These are phyloP conservation scores for Agapornis canus DNA, from an alignment of 2,797 vertebrate genomes.

Conservation along the genomic window DNA sequence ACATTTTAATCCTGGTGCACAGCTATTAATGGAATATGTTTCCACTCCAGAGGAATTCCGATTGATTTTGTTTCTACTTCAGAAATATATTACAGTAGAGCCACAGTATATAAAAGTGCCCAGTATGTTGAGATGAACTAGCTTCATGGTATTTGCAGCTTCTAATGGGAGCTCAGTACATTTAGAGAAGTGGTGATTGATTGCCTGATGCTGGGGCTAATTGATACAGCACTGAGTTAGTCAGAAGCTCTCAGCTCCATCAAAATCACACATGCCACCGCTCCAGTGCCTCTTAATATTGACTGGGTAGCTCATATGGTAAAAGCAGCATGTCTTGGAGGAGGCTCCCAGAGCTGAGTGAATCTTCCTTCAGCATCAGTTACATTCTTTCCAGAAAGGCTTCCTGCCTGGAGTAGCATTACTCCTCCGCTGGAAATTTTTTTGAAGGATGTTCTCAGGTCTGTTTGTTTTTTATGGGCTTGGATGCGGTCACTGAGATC, in stretches of 20 bases:
- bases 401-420: slow-evolving; percentile 51
- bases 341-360: slow-evolving; percentile 12
- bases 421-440: slow-evolving; percentile 66
- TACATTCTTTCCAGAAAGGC: slow-evolving; percentile 58
- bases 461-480: slow-evolving; percentile 73
- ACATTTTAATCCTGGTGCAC: slow-evolving; percentile 38
- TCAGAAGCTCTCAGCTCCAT: slow-evolving; percentile 66
- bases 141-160: slow-evolving; percentile 18
- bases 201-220: slow-evolving; percentile 24
- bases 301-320: not conserved
- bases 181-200: slow-evolving; percentile 58
- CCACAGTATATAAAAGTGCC: slow-evolving; percentile 53
- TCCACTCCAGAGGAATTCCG: slow-evolving; percentile 50
- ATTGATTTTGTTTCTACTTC: slow-evolving; percentile 66
- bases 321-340: slow-evolving; percentile 23
- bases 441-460: slow-evolving; percentile 74
- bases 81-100: slow-evolving; percentile 49
- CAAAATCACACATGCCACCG: slow-evolving; percentile 29
- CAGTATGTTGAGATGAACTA: slow-evolving; percentile 31
- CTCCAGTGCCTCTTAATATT: slow-evolving; percentile 39
- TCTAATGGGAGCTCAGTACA: slow-evolving; percentile 42
- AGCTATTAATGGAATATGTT: slow-evolving; percentile 53
- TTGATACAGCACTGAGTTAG: slow-evolving; percentile 46
- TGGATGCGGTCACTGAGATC: slow-evolving; percentile 73
- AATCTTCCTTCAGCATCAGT: slow-evolving; percentile 42